Conservation (phyloP, 2,797 vertebrate genomes). For the Selene dorsalis region DNA sequence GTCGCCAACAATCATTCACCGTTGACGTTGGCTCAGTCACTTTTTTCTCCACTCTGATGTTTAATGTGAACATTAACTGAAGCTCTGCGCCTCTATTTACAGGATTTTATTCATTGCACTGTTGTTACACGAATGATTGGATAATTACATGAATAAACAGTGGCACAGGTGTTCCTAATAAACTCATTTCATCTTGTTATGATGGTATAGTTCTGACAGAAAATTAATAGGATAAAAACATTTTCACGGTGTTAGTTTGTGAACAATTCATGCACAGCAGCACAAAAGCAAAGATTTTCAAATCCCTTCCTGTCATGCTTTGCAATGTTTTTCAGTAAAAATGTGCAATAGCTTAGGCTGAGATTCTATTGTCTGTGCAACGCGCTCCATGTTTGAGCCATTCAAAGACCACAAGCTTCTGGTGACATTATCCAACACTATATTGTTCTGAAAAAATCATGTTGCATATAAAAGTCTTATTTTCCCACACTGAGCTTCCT, state of each 20-base stretch:
- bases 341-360: background rate
- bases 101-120: no score
- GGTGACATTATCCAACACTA: conserved; percentile 52
- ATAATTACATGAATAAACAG: background rate
- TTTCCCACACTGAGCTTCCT: conserved; percentile 29
- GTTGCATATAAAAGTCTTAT: conserved; percentile 47
- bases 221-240: background rate
- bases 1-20: background rate
- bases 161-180: background rate
- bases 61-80: background rate
- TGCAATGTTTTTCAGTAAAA: background rate
- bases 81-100: background rate
- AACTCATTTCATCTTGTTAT: background rate
- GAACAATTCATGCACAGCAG: background rate
- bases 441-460: conserved; percentile 52
- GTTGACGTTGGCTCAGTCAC: background rate
- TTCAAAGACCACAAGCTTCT: conserved; percentile 40
- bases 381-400: conserved; percentile 19
- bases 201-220: background rate
- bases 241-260: background rate
- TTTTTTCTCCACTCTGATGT: background rate
- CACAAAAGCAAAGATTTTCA: background rate
- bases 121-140: background rate
- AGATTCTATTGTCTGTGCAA: conserved; percentile 10
- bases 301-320: background rate